Percentiles rank a stretch among this genome's conserved stretches.
Conservation (phyloP, 2,888 invertebrate genomes). For the Tenthredo livida region DNA sequence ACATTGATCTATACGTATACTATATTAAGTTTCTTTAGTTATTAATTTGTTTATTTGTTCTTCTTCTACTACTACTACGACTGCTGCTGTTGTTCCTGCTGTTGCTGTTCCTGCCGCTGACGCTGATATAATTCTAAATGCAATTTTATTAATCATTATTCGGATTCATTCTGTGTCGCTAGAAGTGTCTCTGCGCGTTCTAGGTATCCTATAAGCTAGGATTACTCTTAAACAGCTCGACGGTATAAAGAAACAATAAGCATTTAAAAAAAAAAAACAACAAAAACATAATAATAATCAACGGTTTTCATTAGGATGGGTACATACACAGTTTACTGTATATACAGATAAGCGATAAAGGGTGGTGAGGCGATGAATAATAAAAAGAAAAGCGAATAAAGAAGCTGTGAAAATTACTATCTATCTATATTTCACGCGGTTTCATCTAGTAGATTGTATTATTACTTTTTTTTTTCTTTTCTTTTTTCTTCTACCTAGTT, state of each 20-base stretch:
- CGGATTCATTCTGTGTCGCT: background rate
- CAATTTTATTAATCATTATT: background rate
- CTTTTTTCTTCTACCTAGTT: too few relatives aligned
- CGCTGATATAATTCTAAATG: background rate
- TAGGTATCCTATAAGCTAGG: background rate
- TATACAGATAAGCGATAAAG: conserved; percentile 66
- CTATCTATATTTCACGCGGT: background rate
- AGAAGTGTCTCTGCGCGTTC: background rate
- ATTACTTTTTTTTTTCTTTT: too few relatives aligned
- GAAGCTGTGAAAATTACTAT: conserved; percentile 64
- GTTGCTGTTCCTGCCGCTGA: background rate
- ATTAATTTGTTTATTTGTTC: background rate
- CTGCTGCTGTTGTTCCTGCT: background rate
- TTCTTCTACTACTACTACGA: background rate
- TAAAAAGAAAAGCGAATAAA: conserved; percentile 71
- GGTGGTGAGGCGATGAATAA: conserved; percentile 66
- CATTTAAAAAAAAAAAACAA: background rate
- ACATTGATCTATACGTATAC: background rate
- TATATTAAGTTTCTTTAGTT: background rate
- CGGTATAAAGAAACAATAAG: background rate
- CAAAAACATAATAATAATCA: background rate
- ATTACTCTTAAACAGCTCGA: background rate
- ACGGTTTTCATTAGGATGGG: conserved; percentile 38
- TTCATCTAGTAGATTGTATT: background rate
- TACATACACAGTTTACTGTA: conserved; percentile 71